Conservation (phyloP, 2,797 vertebrate species). For the Oryzias dopingdopingensis region DNA sequence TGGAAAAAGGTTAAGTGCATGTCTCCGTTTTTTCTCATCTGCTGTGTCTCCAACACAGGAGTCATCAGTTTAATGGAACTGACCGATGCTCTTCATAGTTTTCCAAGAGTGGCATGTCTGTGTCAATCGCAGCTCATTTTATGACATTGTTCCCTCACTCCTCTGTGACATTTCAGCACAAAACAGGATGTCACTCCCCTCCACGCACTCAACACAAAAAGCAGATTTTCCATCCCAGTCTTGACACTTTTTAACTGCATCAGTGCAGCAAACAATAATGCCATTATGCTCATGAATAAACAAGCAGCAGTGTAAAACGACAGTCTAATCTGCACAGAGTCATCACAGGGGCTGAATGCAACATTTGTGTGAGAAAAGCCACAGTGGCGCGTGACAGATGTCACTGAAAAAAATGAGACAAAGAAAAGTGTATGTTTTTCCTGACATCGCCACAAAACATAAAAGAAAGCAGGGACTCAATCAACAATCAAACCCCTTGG, state of each 20-base stretch:
- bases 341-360: conserved; percentile 48
- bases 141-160: conserved; percentile 26
- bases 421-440: conserved; percentile 42
- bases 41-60: no score
- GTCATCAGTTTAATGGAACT: no score
- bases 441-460: conserved; percentile 46
- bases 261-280: conserved; percentile 22
- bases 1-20: no score
- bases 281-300: conserved; percentile 40
- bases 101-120: neutral
- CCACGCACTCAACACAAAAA: conserved; percentile 10
- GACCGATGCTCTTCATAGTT: neutral
- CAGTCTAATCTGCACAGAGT: conserved; percentile 28
- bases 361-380: conserved; percentile 22
- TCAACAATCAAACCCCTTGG: conserved; percentile 51
- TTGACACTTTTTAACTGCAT: conserved; percentile 22
- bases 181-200: conserved; percentile 40
- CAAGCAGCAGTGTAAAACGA: conserved; percentile 36
- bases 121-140: conserved; percentile 10
- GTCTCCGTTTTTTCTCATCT: no score
- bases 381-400: conserved; percentile 41
- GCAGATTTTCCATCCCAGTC: conserved; percentile 18
- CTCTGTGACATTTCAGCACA: conserved; percentile 44
- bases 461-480: conserved; percentile 31
- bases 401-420: conserved; percentile 34